A percentile compares a stretch with the other conserved stretches of the same genome.
These are phyloP conservation scores for Linepithema humile DNA, from an alignment of 1,140 invertebrate species.

Conservation along the genomic window DNA sequence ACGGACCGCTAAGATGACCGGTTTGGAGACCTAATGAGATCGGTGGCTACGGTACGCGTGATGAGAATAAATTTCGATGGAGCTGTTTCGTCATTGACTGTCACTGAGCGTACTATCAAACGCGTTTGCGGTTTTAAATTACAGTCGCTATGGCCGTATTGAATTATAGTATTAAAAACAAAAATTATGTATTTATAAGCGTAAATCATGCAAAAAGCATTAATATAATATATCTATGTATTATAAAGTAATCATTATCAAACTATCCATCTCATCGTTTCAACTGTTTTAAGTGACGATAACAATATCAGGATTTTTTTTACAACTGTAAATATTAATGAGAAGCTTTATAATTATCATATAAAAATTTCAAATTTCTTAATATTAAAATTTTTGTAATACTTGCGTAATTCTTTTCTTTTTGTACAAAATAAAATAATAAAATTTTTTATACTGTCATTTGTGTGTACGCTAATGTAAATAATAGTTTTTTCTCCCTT, in stretches of 20 bases:
- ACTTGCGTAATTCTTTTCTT: too few relatives aligned
- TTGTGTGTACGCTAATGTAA: background rate
- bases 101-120: constrained; percentile 59
- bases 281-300: background rate
- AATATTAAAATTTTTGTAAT: constrained; percentile 22
- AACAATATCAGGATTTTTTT: background rate
- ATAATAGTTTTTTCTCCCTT: background rate
- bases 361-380: background rate
- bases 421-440: background rate
- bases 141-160: background rate
- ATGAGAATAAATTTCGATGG: constrained; percentile 66
- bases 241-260: background rate
- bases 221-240: background rate
- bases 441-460: constrained; percentile 26
- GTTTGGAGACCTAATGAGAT: constrained; percentile 62
- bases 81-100: constrained; percentile 59
- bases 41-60: constrained; percentile 54
- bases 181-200: background rate
- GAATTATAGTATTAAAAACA: background rate
- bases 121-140: constrained; percentile 18
- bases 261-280: background rate
- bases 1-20: constrained; percentile 62
- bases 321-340: background rate
- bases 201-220: background rate
- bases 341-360: background rate